These are phyloP conservation scores for Perizoma flavofasciatum DNA, from an alignment of 2,888 invertebrate species.

Conservation along the genomic window DNA sequence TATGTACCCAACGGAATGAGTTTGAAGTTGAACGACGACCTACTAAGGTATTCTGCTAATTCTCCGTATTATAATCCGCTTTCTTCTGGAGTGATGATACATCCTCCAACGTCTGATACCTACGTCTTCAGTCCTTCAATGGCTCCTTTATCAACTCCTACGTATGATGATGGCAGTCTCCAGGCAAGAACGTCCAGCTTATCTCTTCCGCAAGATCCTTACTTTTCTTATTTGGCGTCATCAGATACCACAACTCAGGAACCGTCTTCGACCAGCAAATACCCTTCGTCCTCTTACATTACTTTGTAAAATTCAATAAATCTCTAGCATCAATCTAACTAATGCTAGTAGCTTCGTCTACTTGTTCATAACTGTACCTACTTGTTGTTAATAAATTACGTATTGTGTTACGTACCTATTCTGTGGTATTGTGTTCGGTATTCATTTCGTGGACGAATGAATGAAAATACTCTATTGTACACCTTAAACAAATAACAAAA, in stretches of 20 bases:
- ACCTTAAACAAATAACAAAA: no score
- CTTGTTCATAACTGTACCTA: no score
- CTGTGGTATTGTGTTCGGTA: background rate
- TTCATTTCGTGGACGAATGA: no score
- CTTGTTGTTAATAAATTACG: background rate
- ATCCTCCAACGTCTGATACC: conserved; percentile 59
- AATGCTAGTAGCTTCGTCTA: no score
- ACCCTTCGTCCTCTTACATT: conserved; percentile 64
- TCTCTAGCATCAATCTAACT: no score
- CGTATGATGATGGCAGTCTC: conserved; percentile 66
- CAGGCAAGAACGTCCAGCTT: conserved; percentile 55
- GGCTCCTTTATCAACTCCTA: conserved; percentile 56
- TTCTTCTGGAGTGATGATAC: conserved; percentile 60
- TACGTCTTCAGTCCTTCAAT: conserved; percentile 61
- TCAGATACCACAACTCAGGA: conserved; percentile 59
- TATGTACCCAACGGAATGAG: conserved; percentile 74
- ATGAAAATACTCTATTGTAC: no score
- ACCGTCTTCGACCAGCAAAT: conserved; percentile 59
- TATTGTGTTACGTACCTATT: background rate
- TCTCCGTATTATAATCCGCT: conserved; percentile 67
- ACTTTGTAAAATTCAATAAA: conserved; percentile 56
- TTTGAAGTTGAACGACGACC: conserved; percentile 71
- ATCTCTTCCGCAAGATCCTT: conserved; percentile 65
- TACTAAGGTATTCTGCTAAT: conserved; percentile 59
- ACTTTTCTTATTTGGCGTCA: conserved; percentile 63